A percentile compares a stretch with the other conserved stretches of the same genome.
Conservation (phyloP, 2,113 vertebrate species). For the Corythaixoides concolor region DNA sequence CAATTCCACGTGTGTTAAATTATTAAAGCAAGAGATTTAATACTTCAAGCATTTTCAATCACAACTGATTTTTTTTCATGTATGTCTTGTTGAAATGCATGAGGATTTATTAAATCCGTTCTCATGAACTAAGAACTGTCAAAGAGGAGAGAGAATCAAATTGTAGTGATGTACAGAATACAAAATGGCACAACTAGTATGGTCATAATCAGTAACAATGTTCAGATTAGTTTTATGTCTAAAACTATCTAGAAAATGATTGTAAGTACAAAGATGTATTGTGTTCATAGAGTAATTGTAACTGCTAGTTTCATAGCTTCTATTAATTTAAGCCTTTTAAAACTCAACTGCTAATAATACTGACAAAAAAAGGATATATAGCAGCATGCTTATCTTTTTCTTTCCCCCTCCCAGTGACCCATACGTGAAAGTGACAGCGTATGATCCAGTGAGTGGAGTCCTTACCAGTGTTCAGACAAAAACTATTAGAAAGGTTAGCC, state of each 20-base stretch:
- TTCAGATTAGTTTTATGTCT: background rate
- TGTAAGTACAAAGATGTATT: background rate
- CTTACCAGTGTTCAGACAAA: conserved; percentile 92
- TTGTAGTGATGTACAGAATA: background rate
- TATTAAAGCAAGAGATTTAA: background rate
- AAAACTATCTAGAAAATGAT: background rate
- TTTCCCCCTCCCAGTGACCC: conserved; percentile 81
- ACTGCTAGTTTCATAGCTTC: background rate
- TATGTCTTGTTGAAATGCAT: background rate
- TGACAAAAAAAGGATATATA: background rate
- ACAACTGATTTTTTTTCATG: background rate
- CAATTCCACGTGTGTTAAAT: background rate
- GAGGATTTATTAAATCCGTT: background rate
- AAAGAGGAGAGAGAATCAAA: background rate
- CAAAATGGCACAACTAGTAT: background rate
- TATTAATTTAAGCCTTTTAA: background rate
- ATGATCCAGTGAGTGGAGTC: conserved; percentile 86
- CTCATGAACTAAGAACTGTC: background rate
- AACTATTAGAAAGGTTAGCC: conserved; percentile 91
- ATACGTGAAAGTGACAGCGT: conserved; percentile 90
- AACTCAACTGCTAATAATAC: background rate
- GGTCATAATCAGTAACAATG: background rate
- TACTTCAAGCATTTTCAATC: background rate
- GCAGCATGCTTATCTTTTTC: background rate
- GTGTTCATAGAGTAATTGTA: background rate